Percentiles rank a stretch among this genome's conserved stretches.
Evolutionary conservation across 2,797 vertebrate genomes (phyloP).

Genomic region (Lycodopsis pacificus): DNA sequence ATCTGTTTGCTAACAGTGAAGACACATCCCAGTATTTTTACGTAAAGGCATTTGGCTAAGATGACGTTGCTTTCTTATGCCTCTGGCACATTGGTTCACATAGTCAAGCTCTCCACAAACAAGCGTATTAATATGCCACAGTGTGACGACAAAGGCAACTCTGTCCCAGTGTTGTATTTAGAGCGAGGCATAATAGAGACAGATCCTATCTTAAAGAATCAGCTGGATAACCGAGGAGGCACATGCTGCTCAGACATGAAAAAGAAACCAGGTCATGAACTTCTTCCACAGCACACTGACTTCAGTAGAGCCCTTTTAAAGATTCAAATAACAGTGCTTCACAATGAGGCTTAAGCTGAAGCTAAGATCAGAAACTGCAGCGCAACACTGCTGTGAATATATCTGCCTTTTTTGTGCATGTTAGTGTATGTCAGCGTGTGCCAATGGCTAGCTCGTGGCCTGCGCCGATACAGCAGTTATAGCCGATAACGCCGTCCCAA

Average conservation of each 20-base stretch:
- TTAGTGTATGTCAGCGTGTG: too few species aligned
- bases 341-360: slow-evolving; percentile 11
- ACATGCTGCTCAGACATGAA: slow-evolving; percentile 67
- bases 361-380: background rate
- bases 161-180: slow-evolving; percentile 53
- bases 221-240: slow-evolving; percentile 64
- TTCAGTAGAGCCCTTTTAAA: slow-evolving; percentile 11
- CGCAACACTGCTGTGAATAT: background rate
- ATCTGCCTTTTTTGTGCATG: background rate
- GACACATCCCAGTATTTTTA: background rate
- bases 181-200: slow-evolving; percentile 40
- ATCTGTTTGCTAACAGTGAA: background rate
- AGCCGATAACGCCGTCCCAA: background rate
- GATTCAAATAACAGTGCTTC: slow-evolving; percentile 14
- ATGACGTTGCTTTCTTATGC: slow-evolving; percentile 31
- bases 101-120: slow-evolving; percentile 47
- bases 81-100: slow-evolving; percentile 31
- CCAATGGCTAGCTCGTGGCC: too few species aligned
- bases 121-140: slow-evolving; percentile 29
- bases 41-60: slow-evolving; percentile 1
- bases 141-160: slow-evolving; percentile 56
- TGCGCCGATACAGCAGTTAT: too few species aligned
- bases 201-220: slow-evolving; percentile 62
- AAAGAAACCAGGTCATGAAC: slow-evolving; percentile 68
- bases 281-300: slow-evolving; percentile 29